Percentiles rank a stretch among this genome's conserved stretches.
Evolutionary conservation across 2,888 invertebrate genomes (phyloP).

Genomic region (Drosophila affinis): DNA sequence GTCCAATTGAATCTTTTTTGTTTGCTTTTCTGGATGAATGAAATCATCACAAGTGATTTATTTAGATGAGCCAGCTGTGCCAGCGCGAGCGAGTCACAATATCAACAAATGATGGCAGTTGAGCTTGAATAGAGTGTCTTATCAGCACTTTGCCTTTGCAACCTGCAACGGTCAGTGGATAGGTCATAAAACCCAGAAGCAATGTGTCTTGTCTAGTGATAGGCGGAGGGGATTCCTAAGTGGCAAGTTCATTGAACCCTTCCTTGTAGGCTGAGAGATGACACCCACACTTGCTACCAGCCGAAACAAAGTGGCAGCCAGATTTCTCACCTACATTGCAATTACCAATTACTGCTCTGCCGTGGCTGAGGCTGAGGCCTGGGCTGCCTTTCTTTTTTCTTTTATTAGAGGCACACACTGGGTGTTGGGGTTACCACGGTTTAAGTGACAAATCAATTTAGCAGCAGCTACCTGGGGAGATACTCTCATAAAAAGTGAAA

Average conservation of each 20-base stretch:
- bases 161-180: not conserved
- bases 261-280: not conserved
- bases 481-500: slow-evolving; percentile 62
- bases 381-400: slow-evolving; percentile 19
- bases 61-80: not conserved
- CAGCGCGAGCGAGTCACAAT: not conserved
- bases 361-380: not conserved
- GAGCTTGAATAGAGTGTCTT: not conserved
- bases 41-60: slow-evolving; percentile 15
- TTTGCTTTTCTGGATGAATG: slow-evolving; percentile 7
- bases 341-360: slow-evolving; percentile 5
- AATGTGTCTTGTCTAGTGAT: not conserved
- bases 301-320: not conserved
- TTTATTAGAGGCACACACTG: not conserved
- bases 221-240: not conserved
- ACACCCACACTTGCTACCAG: slow-evolving; percentile 12
- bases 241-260: slow-evolving; percentile 17
- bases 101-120: not conserved
- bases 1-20: slow-evolving; percentile 10
- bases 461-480: slow-evolving; percentile 5
- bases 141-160: not conserved
- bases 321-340: slow-evolving; percentile 25
- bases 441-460: slow-evolving; percentile 27
- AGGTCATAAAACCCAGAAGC: not conserved
- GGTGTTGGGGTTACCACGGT: slow-evolving; percentile 6